Evolutionary conservation across 1,140 invertebrate genomes (phyloP), one percentile per base, ranked within the genome.

Genomic region (Cepaea nemoralis): DNA sequence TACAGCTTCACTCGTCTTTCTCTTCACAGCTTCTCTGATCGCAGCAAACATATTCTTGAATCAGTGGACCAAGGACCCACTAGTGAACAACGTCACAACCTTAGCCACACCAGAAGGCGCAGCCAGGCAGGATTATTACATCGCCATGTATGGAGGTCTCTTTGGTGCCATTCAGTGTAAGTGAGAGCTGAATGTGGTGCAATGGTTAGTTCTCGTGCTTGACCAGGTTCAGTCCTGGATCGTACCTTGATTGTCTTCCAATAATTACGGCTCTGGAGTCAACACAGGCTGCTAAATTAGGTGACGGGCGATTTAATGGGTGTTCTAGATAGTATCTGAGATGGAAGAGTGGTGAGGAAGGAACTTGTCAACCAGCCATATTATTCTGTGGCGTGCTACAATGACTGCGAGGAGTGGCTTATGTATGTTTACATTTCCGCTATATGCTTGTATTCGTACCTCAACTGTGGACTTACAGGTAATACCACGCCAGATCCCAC

Each of bases 31-130:
- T 75, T 1, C 74, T 82, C 0, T 85, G 81, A 55, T 81, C 88
- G 14, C 80, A 59, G 84, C 87, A n/a, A 89, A 81, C 77, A 83
- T 88, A 42, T 91, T 88, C 87, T 83, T 91, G 37, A 87, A 84
- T 10, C 83, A 80, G 22, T 91, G 90, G 90, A 90, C 89, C 5
- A 86, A 89, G 35, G 88, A 91, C 59, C 63, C 71, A 6, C 35
- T 83, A 10, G 33, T 90, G 0, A 77, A 75, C 14, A 81, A 85
- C n/a, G 66, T 27, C 48, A 76, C 81, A 3, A 37, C 83, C 1
- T 55, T 50, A 69, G 73, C 39, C 77, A 87, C 80, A 50, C 27
- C 31, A 39, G 48, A 74, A 33, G 45, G 35, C 55, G 22, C 14
- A 8, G 5, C 8, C 0, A 55, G 35, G 33, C 6, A 22, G 24